Base-by-base conservation (phyloP, 2,113 vertebrate genomes). In the Bagarius yarrelli region DNA sequence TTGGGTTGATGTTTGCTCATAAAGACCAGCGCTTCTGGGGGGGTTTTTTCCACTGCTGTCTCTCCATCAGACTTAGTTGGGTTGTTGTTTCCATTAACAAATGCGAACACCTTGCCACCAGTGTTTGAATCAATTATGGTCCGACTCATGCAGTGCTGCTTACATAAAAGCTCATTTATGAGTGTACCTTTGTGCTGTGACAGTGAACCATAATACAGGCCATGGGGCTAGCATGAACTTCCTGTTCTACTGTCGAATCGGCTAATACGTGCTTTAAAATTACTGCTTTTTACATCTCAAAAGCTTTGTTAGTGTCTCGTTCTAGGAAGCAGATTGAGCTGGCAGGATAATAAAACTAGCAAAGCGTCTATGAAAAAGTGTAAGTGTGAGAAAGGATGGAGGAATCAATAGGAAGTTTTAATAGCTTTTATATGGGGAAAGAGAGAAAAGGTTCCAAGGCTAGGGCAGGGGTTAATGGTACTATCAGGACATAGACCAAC, bases 401-500 rank as follows among this genome's bases (percentile, higher is more conserved):
- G 91, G 93, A 94, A 95, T 97, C 94, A 94, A 96, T 95, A 93
- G 86, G 88, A 94, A 93, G 89, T 94, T 95, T 95, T 95, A 96
- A 93, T 94, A 92, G 91, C 90, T 90, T 94, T 93, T 93, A 94
- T 91, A 92, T 94, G 88, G 93, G 91, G 94, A 95, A 95, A 91
- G 93, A 95, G 94, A 95, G 93, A 91, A 89, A 81, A 88, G 95
- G 94, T 93, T 92, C 92, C 94, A 94, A 95, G 95, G 95, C 95
- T 93, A 95, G 93, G 92, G 92, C 92, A 88, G 84, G 91, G 95
- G 95, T 96, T 96, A 96, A 96, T 96, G 92, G 94, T 94, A 94
- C 94, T 94, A 96, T 96, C 95, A 96, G 93, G 94, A 95, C 93
- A 95, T 92, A 94, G 95, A 93, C 91, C 92, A 92, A 95, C 92